Base-by-base conservation (phyloP, 1,140 invertebrate species). In the Drosophila fuyamai region DNA sequence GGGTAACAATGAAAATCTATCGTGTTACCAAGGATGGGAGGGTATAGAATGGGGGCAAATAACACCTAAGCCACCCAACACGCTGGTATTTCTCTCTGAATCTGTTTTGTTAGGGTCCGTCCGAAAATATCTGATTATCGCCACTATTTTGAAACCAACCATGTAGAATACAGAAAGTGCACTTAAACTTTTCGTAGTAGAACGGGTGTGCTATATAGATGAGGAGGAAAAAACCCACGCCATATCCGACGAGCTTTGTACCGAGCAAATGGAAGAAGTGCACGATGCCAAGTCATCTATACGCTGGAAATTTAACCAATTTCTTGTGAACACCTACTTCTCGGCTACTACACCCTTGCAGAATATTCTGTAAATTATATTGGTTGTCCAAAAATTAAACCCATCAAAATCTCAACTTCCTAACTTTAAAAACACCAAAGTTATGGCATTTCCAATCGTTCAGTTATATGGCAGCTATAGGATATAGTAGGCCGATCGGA, bases 1-100 rank as follows among this genome's bases (percentile, higher is more conserved):
- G 47, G 47, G 47, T 50, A 50, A 50, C 47, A 13, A n/a, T n/a
- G 7, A 50, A n/a, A 27, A 50, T 50, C 13, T 29, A n/a, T 40
- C 4, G 13, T n/a, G 7, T 48, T 48, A 48, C 23, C 9, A 50
- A 23, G 47, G 47, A 4, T n/a, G 13, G 23, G 47, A 48, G 23
- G 23, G 47, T 48, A 48, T n/a, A 48, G 47, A 48, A 27, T 48
- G 47, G 47, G 27, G 47, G 27, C n/a, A 18, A 50, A 14, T 10
- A 2, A 32, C 47, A 50, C 23, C 47, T 50, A 12, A 50, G 47
- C 47, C 47, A 32, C n/a, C 40, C 40, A 41, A 14, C n/a, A 14
- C 23, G 47, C 47, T n/a, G 12, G 47, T 50, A 29, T 50, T 50
- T 9, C 23, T 29, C 27, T 27, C 27, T 14, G 5, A n/a, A n/a